Percentiles rank a stretch among this genome's conserved stretches.
phyloP scores from a whole-genome alignment of 2,888 invertebrate genomes.

The Liposcelis brunnea region DNA sequence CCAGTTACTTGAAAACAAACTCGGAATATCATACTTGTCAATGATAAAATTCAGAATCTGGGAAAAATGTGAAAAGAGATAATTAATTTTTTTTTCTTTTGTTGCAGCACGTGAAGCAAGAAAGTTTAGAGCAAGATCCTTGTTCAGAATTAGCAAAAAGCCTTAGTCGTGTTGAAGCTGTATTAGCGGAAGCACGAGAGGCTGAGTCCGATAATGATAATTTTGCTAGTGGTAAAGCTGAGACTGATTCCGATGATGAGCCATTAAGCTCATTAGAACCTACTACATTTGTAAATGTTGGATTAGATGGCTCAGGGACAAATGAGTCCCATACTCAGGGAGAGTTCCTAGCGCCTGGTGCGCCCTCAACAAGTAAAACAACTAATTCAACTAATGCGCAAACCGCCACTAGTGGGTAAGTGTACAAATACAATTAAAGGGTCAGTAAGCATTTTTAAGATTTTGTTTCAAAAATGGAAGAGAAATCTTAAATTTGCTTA shows the following conservation, averaged over 20 bases:
- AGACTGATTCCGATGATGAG: constrained; percentile 12
- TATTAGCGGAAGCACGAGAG: constrained; percentile 12
- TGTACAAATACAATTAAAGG: background rate
- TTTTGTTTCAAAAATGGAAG: too few species aligned
- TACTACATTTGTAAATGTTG: background rate
- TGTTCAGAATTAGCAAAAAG: constrained; percentile 13
- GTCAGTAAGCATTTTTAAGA: too few species aligned
- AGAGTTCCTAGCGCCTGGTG: constrained; percentile 6
- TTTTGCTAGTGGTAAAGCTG: constrained; percentile 12
- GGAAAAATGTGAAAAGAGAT: background rate
- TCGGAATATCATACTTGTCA: too few species aligned
- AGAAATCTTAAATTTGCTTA: too few species aligned
- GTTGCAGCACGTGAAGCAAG: constrained; percentile 13
- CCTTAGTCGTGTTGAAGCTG: constrained; percentile 13
- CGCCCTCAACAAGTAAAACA: constrained; percentile 12
- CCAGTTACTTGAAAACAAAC: too few species aligned
- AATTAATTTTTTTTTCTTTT: background rate
- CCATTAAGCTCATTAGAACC: constrained; percentile 3
- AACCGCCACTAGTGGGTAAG: constrained; percentile 15
- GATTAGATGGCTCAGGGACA: background rate
- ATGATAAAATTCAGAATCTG: too few species aligned
- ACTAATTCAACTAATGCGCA: background rate
- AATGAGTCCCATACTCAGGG: background rate
- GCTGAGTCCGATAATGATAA: constrained; percentile 13
- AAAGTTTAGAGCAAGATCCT: constrained; percentile 13